These are phyloP conservation scores for Chaetorhynchus papuensis DNA, from an alignment of 2,113 vertebrate genomes.

Conservation along the genomic window DNA sequence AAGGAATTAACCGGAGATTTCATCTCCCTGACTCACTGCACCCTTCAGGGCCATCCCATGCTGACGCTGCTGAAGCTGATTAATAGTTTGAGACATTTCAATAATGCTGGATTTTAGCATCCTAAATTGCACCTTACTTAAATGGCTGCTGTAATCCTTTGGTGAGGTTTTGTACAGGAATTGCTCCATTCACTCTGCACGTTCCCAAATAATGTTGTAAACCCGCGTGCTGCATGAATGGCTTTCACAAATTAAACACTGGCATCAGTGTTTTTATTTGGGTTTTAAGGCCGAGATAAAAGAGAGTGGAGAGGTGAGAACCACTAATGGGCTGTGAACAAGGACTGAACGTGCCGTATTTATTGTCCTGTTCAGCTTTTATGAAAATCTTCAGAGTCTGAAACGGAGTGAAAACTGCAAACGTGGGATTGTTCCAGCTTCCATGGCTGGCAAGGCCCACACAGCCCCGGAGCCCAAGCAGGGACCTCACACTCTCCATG, in stretches of 20 bases:
- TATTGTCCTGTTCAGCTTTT: not conserved
- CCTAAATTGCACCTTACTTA: not conserved
- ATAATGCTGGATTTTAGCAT: not conserved
- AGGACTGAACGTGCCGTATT: not conserved
- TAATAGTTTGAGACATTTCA: not conserved
- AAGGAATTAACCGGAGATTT: not conserved
- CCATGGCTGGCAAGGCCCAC: accelerated
- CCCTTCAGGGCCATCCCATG: not conserved
- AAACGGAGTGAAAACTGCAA: not conserved
- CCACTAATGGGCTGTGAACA: not conserved
- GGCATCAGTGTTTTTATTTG: not conserved
- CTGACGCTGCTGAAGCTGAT: not conserved
- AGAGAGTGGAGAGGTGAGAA: not conserved
- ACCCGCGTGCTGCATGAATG: not conserved
- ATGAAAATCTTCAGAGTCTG: not conserved
- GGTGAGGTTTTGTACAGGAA: not conserved
- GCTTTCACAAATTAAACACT: not conserved
- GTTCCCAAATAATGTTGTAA: not conserved
- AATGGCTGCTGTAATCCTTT: not conserved
- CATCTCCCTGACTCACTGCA: not conserved
- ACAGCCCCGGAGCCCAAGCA: accelerated
- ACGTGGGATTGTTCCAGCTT: not conserved
- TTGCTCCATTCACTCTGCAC: not conserved
- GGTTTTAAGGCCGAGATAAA: conserved; percentile 2
- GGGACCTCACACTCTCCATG: too few species aligned